Percentiles rank a stretch among this genome's conserved stretches.
phyloP scores from a whole-genome alignment of 2,888 invertebrate genomes.

The Agrotis ipsilon region DNA sequence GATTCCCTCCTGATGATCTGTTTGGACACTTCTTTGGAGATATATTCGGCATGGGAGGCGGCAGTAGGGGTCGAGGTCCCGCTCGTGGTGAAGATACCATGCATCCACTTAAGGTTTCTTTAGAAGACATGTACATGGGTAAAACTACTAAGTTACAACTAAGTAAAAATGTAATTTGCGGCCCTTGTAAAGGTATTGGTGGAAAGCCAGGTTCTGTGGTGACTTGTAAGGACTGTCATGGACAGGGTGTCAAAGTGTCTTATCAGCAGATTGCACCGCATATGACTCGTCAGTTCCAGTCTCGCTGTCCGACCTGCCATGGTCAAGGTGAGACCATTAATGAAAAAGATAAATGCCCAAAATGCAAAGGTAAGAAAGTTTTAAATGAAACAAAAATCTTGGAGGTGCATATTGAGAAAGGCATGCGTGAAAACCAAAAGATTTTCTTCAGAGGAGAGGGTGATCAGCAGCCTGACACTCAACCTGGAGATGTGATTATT shows the following conservation, averaged over 20 bases:
- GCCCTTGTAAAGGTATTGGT: slow-evolving; percentile 94
- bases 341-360: slow-evolving; percentile 95
- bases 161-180: slow-evolving; percentile 95
- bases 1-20: slow-evolving; percentile 92
- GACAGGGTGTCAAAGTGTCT: slow-evolving; percentile 94
- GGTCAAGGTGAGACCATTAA: slow-evolving; percentile 94
- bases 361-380: slow-evolving; percentile 96
- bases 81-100: slow-evolving; percentile 95
- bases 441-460: slow-evolving; percentile 97
- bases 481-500: slow-evolving; percentile 97
- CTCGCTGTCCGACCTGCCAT: slow-evolving; percentile 92
- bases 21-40: slow-evolving; percentile 93
- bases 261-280: slow-evolving; percentile 93
- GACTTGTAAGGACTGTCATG: slow-evolving; percentile 94
- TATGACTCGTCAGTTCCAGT: slow-evolving; percentile 92
- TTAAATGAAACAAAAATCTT: slow-evolving; percentile 95
- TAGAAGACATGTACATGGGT: slow-evolving; percentile 98
- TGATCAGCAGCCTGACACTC: slow-evolving; percentile 96
- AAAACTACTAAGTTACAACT: slow-evolving; percentile 96
- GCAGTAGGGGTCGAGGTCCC: slow-evolving; percentile 89
- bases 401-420: slow-evolving; percentile 97
- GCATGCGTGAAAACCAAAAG: slow-evolving; percentile 96
- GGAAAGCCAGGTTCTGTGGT: slow-evolving; percentile 93
- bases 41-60: slow-evolving; percentile 92
- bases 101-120: slow-evolving; percentile 95